Evolutionary conservation across 2,113 vertebrate genomes (phyloP).

Genomic region (Notothenia rossii): DNA sequence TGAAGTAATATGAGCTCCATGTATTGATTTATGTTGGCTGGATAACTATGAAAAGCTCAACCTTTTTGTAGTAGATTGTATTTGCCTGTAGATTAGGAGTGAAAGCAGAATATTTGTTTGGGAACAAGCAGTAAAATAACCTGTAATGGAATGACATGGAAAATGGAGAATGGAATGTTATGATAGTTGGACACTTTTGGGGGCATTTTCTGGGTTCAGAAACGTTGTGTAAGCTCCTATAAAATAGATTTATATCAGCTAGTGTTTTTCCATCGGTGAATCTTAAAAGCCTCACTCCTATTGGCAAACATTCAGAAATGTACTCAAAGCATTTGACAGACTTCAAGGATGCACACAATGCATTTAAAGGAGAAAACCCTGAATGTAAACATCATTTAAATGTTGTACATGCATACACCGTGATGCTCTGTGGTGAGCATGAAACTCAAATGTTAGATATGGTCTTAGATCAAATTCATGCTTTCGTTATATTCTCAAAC

Average conservation of each 20-base stretch:
- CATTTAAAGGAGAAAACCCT: not conserved
- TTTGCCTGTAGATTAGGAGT: not conserved
- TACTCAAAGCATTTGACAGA: not conserved
- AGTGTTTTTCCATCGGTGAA: not conserved
- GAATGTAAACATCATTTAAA: not conserved
- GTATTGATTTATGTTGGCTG: not conserved
- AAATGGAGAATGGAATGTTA: no score
- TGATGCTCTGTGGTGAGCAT: not conserved
- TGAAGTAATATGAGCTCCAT: not conserved
- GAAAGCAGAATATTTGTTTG: not conserved
- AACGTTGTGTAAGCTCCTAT: not conserved
- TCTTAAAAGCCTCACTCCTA: not conserved
- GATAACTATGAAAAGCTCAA: not conserved
- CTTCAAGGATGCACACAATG: not conserved
- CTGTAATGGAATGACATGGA: not conserved
- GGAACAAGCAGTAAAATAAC: not conserved
- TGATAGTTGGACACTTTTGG: not conserved
- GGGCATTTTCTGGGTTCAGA: not conserved
- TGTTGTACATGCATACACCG: not conserved
- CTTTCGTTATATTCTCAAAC: not conserved
- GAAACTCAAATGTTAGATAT: not conserved
- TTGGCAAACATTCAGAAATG: not conserved
- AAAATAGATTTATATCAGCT: constrained; percentile 4
- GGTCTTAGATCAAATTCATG: not conserved
- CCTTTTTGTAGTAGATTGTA: not conserved